Evolutionary conservation across 2,113 vertebrate genomes (phyloP), one percentile per base, ranked within the genome.

Genomic region (Romanogobio albipinnatus): DNA sequence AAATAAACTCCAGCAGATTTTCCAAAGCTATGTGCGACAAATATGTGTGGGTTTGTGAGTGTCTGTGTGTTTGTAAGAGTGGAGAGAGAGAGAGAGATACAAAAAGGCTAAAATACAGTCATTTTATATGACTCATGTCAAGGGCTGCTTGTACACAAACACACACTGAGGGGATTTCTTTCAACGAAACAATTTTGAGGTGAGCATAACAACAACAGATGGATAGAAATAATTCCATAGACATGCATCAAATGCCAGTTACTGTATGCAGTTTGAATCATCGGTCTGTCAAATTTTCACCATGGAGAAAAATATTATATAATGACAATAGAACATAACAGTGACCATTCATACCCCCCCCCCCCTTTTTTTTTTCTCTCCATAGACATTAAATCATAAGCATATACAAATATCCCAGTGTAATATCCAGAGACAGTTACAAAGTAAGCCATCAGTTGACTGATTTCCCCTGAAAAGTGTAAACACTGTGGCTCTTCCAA

Each of bases 1-100:
- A 94, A 93, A 92, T 91, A 93, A 93, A 93, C 90, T 90, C 86
- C 91, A 92, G 91, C 90, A 90, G 88, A 90, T 90, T 93, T 94
- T 93, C 93, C 92, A 93, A 93, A 92, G 91, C 92, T 89, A 86
- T 80, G 80, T 85, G 85, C 2, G 83, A 79, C 51, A 79, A 53
- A 19, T 84, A 71, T 75, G 87, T 53, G 71, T 22, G 53, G 22
- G 77, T 39, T 53, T 81, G 71, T 81, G 76, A 9, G 85, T 36
- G 73, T 66, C 4, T 51, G 71, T 49, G 82, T 59, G 53, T 76
- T 71, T 84, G 51, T 62, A 49, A 9, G 64, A 71, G 70, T 33
- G 58, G 13, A 29, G 15, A 58, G 68, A 53, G 15, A 58, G 68
- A 53, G 68, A 62, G 26, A 11, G 1, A 49, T 51, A 51, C 47